Percentiles rank a stretch among this genome's conserved stretches.
These are phyloP conservation scores for Campoletis raptor DNA, from an alignment of 2,888 invertebrate genomes.

Conservation along the genomic window DNA sequence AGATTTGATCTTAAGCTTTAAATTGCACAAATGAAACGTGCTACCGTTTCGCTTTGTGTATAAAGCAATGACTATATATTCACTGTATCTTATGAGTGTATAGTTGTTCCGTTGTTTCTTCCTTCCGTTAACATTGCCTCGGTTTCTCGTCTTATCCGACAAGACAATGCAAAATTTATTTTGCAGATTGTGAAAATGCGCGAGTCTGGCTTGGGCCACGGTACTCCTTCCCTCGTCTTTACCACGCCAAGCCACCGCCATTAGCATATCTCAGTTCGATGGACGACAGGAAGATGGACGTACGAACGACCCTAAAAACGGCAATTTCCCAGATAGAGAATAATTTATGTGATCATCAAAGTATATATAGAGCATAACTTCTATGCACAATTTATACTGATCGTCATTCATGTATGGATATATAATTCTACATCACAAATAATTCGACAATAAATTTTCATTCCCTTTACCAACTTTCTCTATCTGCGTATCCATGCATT, in stretches of 20 bases:
- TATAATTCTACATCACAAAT: neutral
- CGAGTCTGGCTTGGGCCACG: conserved; percentile 36
- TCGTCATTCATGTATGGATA: neutral
- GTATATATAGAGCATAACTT: conserved; percentile 22
- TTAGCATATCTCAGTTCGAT: conserved; percentile 75
- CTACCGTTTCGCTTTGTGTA: neutral
- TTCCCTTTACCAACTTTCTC: neutral
- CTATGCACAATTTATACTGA: conserved; percentile 37
- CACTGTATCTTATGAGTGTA: neutral
- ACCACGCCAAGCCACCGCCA: conserved; percentile 50
- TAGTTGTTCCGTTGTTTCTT: conserved; percentile 7
- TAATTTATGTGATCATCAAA: conserved; percentile 58
- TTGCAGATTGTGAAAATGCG: conserved; percentile 70
- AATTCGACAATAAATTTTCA: neutral
- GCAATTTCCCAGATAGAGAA: conserved; percentile 74
- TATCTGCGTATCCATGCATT: neutral
- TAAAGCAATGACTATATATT: neutral
- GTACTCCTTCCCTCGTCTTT: conserved; percentile 9
- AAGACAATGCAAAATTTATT: conserved; percentile 72
- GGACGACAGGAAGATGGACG: conserved; percentile 73
- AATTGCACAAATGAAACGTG: neutral
- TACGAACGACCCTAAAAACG: conserved; percentile 70
- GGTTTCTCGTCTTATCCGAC: conserved; percentile 57
- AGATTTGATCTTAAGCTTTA: conserved; percentile 13
- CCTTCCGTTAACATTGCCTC: neutral